phyloP scores from a whole-genome alignment of 2,888 invertebrate genomes.

The Tineola bisselliella region DNA sequence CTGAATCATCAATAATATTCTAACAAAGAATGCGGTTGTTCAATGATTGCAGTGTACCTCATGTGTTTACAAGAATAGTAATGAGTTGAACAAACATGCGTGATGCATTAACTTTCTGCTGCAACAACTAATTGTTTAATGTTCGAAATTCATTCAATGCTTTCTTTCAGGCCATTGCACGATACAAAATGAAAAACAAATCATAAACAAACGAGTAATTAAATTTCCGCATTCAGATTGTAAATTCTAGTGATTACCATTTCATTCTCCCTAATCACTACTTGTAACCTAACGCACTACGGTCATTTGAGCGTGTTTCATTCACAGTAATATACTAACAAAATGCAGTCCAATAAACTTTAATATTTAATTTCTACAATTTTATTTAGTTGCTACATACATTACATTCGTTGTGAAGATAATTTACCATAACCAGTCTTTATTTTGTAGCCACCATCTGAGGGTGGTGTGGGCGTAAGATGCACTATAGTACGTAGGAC shows the following conservation, averaged over 20 bases:
- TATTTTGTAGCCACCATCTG: slow-evolving; percentile 5
- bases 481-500: slow-evolving; percentile 5
- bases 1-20: not conserved
- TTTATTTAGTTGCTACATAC: not conserved
- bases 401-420: not conserved
- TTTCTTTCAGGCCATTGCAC: slow-evolving; percentile 9
- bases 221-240: not conserved
- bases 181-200: not conserved
- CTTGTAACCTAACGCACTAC: not conserved
- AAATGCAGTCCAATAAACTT: too few species aligned
- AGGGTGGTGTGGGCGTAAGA: slow-evolving; percentile 2
- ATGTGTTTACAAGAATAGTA: slow-evolving; percentile 9
- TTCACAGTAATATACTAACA: too few species aligned
- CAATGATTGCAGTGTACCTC: slow-evolving; percentile 1
- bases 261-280: not conserved
- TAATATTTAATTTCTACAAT: too few species aligned
- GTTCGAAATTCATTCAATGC: slow-evolving; percentile 5
- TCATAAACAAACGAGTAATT: not conserved
- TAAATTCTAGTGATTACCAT: not conserved
- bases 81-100: slow-evolving; percentile 8
- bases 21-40: slow-evolving; percentile 7
- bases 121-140: not conserved
- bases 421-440: slow-evolving; percentile 7
- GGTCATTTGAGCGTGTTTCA: too few species aligned
- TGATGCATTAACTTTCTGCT: slow-evolving; percentile 11